Conservation (phyloP, 1,140 invertebrate species). For the Copidosoma floridanum region DNA sequence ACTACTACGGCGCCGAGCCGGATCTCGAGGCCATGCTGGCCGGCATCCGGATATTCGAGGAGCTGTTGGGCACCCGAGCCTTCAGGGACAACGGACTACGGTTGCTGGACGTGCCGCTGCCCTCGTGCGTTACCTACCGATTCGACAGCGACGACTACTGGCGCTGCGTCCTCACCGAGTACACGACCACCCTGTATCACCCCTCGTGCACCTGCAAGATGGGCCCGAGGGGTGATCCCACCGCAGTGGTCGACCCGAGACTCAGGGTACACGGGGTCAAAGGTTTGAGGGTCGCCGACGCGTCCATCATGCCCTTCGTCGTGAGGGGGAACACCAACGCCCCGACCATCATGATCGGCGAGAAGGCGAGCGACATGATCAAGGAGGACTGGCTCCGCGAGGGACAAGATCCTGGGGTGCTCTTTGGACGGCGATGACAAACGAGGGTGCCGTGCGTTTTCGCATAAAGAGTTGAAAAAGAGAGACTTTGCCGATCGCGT, state of each 20-base stretch:
- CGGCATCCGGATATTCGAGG: slow-evolving; percentile 47
- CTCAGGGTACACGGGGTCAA: slow-evolving; percentile 67
- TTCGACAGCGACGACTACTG: slow-evolving; percentile 64
- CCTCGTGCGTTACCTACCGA: slow-evolving; percentile 38
- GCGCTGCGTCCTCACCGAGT: slow-evolving; percentile 63
- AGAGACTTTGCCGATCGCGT: too few relatives aligned
- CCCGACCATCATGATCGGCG: slow-evolving; percentile 74
- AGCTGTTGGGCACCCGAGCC: slow-evolving; percentile 34
- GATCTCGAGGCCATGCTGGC: slow-evolving; percentile 52
- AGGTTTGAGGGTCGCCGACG: slow-evolving; percentile 76
- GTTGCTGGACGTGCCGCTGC: slow-evolving; percentile 34
- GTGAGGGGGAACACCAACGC: slow-evolving; percentile 75
- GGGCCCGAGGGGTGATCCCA: slow-evolving; percentile 64
- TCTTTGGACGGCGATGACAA: too few relatives aligned
- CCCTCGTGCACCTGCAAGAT: slow-evolving; percentile 76
- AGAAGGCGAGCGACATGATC: slow-evolving; percentile 68
- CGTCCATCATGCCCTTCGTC: slow-evolving; percentile 76
- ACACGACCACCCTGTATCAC: slow-evolving; percentile 67
- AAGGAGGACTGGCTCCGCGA: slow-evolving; percentile 37
- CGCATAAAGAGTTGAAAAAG: too few relatives aligned
- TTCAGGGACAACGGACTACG: slow-evolving; percentile 35
- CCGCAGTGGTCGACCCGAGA: slow-evolving; percentile 66
- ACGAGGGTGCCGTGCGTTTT: too few relatives aligned
- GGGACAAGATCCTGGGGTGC: too few relatives aligned
- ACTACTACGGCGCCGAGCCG: slow-evolving; percentile 55